Conservation (phyloP, 2,888 invertebrate species). For the Drosophila parthenogenetica region DNA sequence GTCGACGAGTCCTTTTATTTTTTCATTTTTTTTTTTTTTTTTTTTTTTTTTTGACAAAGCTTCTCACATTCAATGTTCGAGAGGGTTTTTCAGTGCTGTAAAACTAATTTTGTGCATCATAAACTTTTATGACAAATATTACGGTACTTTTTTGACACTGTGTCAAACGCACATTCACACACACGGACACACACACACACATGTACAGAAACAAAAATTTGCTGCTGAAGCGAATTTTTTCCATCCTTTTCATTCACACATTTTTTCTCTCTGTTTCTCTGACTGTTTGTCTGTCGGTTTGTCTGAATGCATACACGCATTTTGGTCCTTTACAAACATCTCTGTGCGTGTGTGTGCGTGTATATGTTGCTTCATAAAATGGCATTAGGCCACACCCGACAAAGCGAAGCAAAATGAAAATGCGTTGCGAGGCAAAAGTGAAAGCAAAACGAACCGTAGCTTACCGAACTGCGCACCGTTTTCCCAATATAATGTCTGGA, state of each 20-base stretch:
- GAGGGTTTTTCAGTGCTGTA: constrained; percentile 65
- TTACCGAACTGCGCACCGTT: constrained; percentile 7
- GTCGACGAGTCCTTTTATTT: constrained; percentile 22
- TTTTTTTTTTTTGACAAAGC: constrained; percentile 21
- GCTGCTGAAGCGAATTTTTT: constrained; percentile 65
- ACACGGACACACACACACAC: constrained; percentile 8
- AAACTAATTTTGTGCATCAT: constrained; percentile 77
- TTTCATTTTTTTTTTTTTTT: too few species aligned
- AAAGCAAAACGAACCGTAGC: constrained; percentile 13
- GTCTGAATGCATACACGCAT: constrained; percentile 29
- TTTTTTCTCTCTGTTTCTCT: background rate
- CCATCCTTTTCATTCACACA: constrained; percentile 1
- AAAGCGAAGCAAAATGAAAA: constrained; percentile 44
- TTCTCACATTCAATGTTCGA: constrained; percentile 14
- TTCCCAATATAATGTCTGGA: constrained; percentile 57
- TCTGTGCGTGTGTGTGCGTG: constrained; percentile 24
- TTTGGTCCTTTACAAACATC: constrained; percentile 16
- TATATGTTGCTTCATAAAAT: constrained; percentile 51
- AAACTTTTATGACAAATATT: constrained; percentile 77
- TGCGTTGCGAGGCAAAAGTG: constrained; percentile 14
- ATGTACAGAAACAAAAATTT: constrained; percentile 39
- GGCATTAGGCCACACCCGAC: constrained; percentile 46
- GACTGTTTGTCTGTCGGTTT: constrained; percentile 11
- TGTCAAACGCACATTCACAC: constrained; percentile 60
- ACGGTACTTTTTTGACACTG: constrained; percentile 68